phyloP scores from a whole-genome alignment of 2,113 vertebrate species.

The Oreotrochilus melanogaster region DNA sequence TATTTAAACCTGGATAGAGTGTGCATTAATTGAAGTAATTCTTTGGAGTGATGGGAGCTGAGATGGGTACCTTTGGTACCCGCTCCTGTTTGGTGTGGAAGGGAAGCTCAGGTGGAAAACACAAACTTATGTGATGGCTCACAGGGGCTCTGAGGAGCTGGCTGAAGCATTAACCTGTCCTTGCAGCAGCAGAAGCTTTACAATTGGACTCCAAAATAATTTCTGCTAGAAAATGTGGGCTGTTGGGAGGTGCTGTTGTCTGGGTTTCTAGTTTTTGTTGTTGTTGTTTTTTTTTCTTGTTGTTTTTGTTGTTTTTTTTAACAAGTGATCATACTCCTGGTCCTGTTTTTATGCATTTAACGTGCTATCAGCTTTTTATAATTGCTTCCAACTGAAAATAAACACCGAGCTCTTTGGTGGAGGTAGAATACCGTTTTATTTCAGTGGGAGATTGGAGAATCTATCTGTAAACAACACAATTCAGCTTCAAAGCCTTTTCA shows the following conservation, averaged over 20 bases:
- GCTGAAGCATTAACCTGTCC: background rate
- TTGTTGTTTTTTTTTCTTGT: background rate
- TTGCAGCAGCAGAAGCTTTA: background rate
- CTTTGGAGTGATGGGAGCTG: background rate
- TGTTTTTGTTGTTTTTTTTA: background rate
- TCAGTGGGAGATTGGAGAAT: constrained; percentile 23
- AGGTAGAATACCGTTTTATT: constrained; percentile 39
- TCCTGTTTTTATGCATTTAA: background rate
- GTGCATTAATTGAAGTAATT: fast-evolving
- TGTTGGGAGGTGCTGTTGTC: background rate
- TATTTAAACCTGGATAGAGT: background rate
- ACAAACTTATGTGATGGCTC: background rate
- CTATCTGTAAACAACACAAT: constrained; percentile 44
- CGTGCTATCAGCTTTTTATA: background rate
- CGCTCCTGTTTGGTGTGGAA: fast-evolving
- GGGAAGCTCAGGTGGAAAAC: background rate
- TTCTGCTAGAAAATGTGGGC: background rate
- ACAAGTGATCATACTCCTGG: background rate
- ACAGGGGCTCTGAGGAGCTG: background rate
- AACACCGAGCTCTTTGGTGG: background rate
- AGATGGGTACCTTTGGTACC: fast-evolving
- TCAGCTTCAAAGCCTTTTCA: constrained; percentile 60
- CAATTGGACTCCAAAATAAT: background rate
- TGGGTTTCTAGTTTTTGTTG: background rate
- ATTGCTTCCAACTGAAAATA: constrained; percentile 22